Percentiles rank a stretch among this genome's conserved stretches.
phyloP scores from a whole-genome alignment of 2,113 vertebrate species.

The Xenotilapia caudafasciata region DNA sequence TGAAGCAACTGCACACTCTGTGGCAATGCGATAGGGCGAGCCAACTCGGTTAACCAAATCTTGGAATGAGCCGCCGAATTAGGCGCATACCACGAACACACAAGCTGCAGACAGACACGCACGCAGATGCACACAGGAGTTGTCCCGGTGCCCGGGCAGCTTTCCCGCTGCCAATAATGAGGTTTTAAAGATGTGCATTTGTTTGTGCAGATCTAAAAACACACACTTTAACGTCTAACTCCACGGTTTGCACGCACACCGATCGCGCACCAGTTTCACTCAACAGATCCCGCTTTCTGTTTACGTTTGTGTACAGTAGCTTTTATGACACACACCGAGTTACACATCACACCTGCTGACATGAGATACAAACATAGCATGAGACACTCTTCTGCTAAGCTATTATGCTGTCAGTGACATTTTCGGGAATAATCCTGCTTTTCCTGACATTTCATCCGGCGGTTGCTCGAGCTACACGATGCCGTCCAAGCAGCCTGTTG shows the following conservation, averaged over 20 bases:
- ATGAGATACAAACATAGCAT: conserved; percentile 39
- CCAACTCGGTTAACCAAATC: conserved; percentile 55
- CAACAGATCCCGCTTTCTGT: neutral
- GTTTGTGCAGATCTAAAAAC: conserved; percentile 48
- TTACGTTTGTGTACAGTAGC: neutral
- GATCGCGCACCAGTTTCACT: neutral
- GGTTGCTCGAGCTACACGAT: neutral
- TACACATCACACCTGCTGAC: conserved; percentile 48
- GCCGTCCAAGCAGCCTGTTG: conserved; percentile 15
- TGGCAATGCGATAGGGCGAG: conserved; percentile 34
- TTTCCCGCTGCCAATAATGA: conserved; percentile 38
- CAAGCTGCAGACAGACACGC: neutral
- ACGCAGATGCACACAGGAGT: neutral
- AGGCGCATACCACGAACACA: neutral
- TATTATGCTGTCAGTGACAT: conserved; percentile 54
- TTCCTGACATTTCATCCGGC: conserved; percentile 50
- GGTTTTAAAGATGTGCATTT: conserved; percentile 45
- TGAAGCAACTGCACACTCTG: conserved; percentile 41
- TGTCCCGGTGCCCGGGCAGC: conserved; percentile 45
- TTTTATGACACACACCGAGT: neutral
- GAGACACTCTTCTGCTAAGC: conserved; percentile 19
- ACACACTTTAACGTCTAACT: conserved; percentile 36
- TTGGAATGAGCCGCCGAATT: conserved; percentile 23
- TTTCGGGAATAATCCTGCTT: conserved; percentile 51
- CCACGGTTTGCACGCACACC: neutral